Conservation (phyloP, 2,888 invertebrate species). For the Oxystoma pomonae region DNA sequence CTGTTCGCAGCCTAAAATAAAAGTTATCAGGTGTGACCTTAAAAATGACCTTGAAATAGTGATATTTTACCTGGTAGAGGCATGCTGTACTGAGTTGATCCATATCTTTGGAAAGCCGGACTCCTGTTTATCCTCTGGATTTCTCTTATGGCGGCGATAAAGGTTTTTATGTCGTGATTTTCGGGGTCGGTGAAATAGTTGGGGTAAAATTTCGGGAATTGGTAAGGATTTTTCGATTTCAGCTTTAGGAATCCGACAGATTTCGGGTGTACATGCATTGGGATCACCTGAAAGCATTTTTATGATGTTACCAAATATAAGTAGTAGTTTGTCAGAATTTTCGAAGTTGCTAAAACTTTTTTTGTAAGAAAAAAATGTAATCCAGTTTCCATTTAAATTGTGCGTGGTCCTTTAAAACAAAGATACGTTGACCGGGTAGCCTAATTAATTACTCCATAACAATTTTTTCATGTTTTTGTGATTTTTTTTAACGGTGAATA, state of each 20-base stretch:
- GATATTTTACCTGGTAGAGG: slow-evolving; percentile 28
- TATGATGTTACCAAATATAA: too few species aligned
- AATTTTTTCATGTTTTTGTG: too few species aligned
- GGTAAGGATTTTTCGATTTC: slow-evolving; percentile 65
- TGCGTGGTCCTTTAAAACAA: too few species aligned
- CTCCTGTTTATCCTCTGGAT: slow-evolving; percentile 50
- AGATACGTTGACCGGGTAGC: too few species aligned
- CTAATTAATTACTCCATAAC: too few species aligned
- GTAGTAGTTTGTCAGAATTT: too few species aligned
- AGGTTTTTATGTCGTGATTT: slow-evolving; percentile 46
- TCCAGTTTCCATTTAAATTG: too few species aligned
- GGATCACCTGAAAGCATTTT: slow-evolving; percentile 49
- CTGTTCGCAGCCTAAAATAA: slow-evolving; percentile 39
- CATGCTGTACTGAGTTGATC: slow-evolving; percentile 23
- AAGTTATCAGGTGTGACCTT: not conserved
- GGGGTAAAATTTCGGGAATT: slow-evolving; percentile 70
- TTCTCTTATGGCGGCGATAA: slow-evolving; percentile 47
- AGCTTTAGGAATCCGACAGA: slow-evolving; percentile 66
- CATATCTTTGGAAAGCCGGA: slow-evolving; percentile 46
- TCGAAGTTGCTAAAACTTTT: too few species aligned
- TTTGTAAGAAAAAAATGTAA: too few species aligned
- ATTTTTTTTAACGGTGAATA: too few species aligned
- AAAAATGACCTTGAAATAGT: not conserved
- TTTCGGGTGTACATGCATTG: slow-evolving; percentile 68
- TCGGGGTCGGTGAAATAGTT: slow-evolving; percentile 70